A percentile compares a stretch with the other conserved stretches of the same genome.
Conservation (phyloP, 2,888 invertebrate genomes). For the Lithosia quadra region DNA sequence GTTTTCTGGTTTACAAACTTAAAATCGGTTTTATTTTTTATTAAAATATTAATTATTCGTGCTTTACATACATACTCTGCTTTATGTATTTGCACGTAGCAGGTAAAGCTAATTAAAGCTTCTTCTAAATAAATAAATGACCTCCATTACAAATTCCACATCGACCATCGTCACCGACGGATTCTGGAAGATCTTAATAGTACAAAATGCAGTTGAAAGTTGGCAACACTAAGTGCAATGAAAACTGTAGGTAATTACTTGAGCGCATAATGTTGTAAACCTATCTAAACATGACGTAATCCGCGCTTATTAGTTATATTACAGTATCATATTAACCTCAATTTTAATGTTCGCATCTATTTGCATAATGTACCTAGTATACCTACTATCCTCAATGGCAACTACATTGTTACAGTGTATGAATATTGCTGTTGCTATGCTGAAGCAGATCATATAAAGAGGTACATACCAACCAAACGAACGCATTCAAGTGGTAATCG, state of each 20-base stretch:
- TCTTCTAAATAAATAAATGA: too few relatives aligned
- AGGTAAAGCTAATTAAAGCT: too few relatives aligned
- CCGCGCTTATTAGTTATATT: constrained; percentile 20
- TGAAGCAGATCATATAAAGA: not conserved
- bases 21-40: too few relatives aligned
- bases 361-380: constrained; percentile 5
- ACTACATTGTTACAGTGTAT: not conserved
- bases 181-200: too few relatives aligned
- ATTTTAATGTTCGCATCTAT: constrained; percentile 24
- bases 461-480: too few relatives aligned
- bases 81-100: too few relatives aligned
- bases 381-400: not conserved
- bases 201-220: constrained; percentile 22
- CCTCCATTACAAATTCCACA: too few relatives aligned
- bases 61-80: too few relatives aligned
- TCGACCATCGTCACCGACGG: too few relatives aligned
- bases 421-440: not conserved
- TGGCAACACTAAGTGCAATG: constrained; percentile 6
- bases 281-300: constrained; percentile 33
- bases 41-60: too few relatives aligned
- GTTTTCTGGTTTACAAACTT: too few relatives aligned
- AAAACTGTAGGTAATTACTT: constrained; percentile 23
- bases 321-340: constrained; percentile 45
- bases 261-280: constrained; percentile 33
- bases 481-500: too few relatives aligned